phyloP scores from a whole-genome alignment of 2,797 vertebrate genomes.

The Sebastes nivosus region DNA sequence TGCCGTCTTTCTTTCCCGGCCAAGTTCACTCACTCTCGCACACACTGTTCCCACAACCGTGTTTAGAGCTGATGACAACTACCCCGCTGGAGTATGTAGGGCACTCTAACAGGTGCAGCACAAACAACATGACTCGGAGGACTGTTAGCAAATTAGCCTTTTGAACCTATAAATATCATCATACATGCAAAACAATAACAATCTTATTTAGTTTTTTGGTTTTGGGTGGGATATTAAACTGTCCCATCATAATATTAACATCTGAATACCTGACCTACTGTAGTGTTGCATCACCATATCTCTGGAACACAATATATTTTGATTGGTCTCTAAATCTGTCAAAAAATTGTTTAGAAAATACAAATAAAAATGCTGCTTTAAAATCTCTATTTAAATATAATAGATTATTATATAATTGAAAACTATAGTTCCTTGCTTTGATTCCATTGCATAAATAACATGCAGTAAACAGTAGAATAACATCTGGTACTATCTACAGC shows the following conservation, averaged over 20 bases:
- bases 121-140: conserved; percentile 21
- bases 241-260: background rate
- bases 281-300: background rate
- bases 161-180: conserved; percentile 23
- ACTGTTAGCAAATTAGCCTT: conserved; percentile 13
- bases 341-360: background rate
- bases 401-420: background rate
- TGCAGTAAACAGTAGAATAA: background rate
- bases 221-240: background rate
- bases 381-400: background rate
- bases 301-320: background rate
- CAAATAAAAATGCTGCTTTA: background rate
- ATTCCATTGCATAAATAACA: background rate
- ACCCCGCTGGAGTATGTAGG: conserved; percentile 36
- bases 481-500: background rate
- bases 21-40: conserved; percentile 7
- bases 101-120: conserved; percentile 61
- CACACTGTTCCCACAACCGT: conserved; percentile 22
- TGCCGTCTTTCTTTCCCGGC: conserved; percentile 17
- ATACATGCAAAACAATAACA: background rate
- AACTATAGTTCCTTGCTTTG: background rate
- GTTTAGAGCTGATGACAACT: conserved; percentile 61
- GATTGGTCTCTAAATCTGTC: background rate
- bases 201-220: background rate
- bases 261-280: background rate